Evolutionary conservation across 2,888 invertebrate genomes (phyloP).

Genomic region (Gnatocerus cornutus): DNA sequence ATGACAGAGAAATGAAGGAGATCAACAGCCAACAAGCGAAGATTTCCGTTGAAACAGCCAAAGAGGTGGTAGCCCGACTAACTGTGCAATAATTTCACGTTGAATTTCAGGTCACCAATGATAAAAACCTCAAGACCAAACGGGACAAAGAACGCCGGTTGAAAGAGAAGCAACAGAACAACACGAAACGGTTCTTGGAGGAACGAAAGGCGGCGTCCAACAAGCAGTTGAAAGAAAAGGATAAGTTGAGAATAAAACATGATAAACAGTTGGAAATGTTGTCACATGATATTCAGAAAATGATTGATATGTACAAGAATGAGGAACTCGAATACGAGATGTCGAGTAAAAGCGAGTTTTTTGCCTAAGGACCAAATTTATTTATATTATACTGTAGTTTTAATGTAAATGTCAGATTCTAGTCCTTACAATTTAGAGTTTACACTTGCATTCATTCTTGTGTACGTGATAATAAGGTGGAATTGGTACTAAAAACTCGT

Average conservation of each 20-base stretch:
- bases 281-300: slow-evolving; percentile 89
- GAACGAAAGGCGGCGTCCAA: slow-evolving; percentile 91
- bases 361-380: slow-evolving; percentile 77
- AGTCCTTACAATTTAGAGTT: slow-evolving; percentile 20
- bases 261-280: slow-evolving; percentile 94
- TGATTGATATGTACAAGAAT: slow-evolving; percentile 95
- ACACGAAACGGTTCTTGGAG: slow-evolving; percentile 97
- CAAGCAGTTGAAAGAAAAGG: slow-evolving; percentile 93
- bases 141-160: slow-evolving; percentile 96
- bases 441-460: slow-evolving; percentile 29
- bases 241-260: slow-evolving; percentile 92
- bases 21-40: slow-evolving; percentile 96
- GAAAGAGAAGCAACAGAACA: slow-evolving; percentile 96
- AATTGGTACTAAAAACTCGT: slow-evolving; percentile 37
- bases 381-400: slow-evolving; percentile 1
- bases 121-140: slow-evolving; percentile 96
- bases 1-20: slow-evolving; percentile 96
- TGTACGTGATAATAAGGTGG: slow-evolving; percentile 11
- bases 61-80: slow-evolving; percentile 80
- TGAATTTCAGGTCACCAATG: slow-evolving; percentile 77
- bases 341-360: slow-evolving; percentile 91
- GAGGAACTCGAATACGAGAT: slow-evolving; percentile 93
- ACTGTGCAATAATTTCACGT: slow-evolving; percentile 42
- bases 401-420: slow-evolving; percentile 28
- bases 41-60: slow-evolving; percentile 96